Evolutionary conservation across 2,113 vertebrate genomes (phyloP), one percentile per base, ranked within the genome.

Genomic region (Ictalurus punctatus): DNA sequence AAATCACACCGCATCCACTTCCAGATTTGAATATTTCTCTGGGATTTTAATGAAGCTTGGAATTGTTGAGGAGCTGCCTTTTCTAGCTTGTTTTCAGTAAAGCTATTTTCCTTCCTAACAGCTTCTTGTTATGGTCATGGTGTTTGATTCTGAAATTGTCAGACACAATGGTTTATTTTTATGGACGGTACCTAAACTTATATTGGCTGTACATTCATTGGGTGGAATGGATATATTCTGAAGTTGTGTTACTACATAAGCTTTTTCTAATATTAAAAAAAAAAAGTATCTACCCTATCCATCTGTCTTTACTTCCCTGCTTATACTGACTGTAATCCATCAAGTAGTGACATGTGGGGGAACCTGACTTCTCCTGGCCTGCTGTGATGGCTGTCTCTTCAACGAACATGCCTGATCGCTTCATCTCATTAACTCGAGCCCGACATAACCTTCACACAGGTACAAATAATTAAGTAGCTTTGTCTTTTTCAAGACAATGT

Each of bases 311-410:
- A 23, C 92, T 90, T 91, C 37, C 85, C 78, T 89, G 90, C 88
- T 94, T 93, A 94, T 93, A 93, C 92, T 92, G 48, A 92, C 90
- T 90, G 91, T 93, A 93, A 95, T 95, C 94, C 92, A 91, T 95
- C 94, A 94, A 92, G 86, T 86, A 88, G 89, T 67, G 4, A 17
- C 59, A 87, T 88, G 86, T 86, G 85, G 79, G 88, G 89, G 92
- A 91, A 93, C 92, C 87, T 86, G 92, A 67, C 23, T 56, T 44
- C n/a, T 58, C 40, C 69, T 25, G 56, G 54, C 19, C 56, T 2
- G 34, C 5, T 2, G 8, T 73, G 80, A 86, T 89, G 61, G 56
- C 86, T 69, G 78, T 69, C 89, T 63, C 25, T 61, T 80, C 48
- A 40, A 27, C n/a, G 56, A 79, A 85, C 63, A 59, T 58, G 73